phyloP scores from a whole-genome alignment of 2,113 vertebrate species.

The Gyps fulvus region DNA sequence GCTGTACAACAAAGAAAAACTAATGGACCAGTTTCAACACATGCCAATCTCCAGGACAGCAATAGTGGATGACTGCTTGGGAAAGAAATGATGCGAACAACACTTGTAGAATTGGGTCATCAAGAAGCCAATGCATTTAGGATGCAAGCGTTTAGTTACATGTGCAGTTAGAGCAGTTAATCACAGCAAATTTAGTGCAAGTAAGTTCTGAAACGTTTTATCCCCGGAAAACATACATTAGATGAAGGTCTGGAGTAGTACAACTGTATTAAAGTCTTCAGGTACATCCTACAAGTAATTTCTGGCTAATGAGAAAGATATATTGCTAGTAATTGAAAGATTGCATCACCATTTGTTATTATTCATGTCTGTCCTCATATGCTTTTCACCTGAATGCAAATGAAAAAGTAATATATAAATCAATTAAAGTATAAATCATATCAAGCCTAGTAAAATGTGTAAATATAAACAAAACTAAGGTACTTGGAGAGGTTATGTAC shows the following conservation, averaged over 20 bases:
- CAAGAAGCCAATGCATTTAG: not conserved
- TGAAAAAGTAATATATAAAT: not conserved
- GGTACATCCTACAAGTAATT: not conserved
- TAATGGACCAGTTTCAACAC: not conserved
- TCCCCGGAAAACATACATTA: not conserved
- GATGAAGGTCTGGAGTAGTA: not conserved
- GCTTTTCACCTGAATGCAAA: not conserved
- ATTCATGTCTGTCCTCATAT: not conserved
- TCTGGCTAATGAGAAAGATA: not conserved
- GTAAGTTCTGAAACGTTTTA: not conserved
- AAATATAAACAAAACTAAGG: not conserved
- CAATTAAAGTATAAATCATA: not conserved
- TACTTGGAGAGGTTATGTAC: not conserved
- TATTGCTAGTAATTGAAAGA: not conserved
- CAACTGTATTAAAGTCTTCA: not conserved
- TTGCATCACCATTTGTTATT: not conserved
- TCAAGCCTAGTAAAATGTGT: not conserved
- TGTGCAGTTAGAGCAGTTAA: not conserved
- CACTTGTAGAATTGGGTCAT: not conserved
- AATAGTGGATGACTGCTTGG: not conserved
- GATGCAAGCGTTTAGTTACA: not conserved
- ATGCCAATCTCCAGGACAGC: not conserved
- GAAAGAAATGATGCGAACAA: not conserved
- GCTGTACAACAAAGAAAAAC: not conserved
- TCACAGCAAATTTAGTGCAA: not conserved